Evolutionary conservation across 2,113 vertebrate species (phyloP).

Genomic region (Macquaria australasica): DNA sequence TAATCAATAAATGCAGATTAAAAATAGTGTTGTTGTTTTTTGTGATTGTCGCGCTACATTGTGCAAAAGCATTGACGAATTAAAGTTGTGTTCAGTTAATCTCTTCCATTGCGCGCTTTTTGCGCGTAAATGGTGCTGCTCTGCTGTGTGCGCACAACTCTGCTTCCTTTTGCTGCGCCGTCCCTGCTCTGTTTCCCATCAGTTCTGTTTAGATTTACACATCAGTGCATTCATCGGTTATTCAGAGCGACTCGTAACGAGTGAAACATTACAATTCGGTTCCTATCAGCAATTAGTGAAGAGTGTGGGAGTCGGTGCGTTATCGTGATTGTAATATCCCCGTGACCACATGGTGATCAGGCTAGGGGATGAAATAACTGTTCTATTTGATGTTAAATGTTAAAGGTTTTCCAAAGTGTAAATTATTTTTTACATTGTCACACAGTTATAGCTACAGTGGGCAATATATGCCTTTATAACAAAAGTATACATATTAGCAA

Average conservation of each 20-base stretch:
- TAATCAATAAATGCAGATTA: not conserved
- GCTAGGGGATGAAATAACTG: not conserved
- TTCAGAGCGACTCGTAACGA: not conserved
- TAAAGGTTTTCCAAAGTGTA: not conserved
- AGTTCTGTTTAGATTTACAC: conserved; percentile 34
- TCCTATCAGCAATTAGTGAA: conserved; percentile 1
- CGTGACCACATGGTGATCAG: not conserved
- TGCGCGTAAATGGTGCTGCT: not conserved
- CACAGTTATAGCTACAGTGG: too few species aligned
- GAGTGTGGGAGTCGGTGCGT: not conserved
- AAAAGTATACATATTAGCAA: not conserved
- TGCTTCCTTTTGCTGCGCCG: not conserved
- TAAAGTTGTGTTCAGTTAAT: not conserved
- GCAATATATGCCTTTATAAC: not conserved
- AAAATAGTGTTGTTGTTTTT: not conserved
- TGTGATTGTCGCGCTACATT: not conserved
- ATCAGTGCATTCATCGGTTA: not conserved
- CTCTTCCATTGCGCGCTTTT: not conserved
- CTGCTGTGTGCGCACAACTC: not conserved
- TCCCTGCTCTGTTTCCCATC: conserved; percentile 31
- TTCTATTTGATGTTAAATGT: not conserved
- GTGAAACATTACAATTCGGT: not conserved
- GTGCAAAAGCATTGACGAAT: not conserved
- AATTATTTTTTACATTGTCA: not conserved
- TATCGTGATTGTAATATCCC: not conserved